A percentile compares a stretch with the other conserved stretches of the same genome.
Evolutionary conservation across 2,888 invertebrate species (phyloP).

Genomic region (Drosophila infuscata): DNA sequence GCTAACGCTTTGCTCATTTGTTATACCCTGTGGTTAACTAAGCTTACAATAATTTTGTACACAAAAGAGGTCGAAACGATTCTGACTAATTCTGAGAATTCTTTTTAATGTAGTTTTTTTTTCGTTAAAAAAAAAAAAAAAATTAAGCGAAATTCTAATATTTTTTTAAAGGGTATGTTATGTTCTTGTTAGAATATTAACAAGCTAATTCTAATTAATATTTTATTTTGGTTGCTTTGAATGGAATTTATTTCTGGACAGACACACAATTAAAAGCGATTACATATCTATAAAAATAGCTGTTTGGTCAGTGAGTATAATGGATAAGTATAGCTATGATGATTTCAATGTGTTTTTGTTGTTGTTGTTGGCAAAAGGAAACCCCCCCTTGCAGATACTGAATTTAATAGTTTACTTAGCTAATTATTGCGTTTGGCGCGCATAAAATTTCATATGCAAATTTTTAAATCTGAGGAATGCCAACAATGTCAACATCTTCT

Average conservation of each 20-base stretch:
- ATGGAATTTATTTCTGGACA: conserved; percentile 30
- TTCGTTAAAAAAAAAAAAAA: neutral
- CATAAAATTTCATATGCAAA: conserved; percentile 50
- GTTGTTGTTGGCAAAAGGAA: conserved; percentile 14
- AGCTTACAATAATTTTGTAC: neutral
- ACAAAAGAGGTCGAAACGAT: neutral
- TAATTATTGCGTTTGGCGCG: conserved; percentile 42
- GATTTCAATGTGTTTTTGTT: neutral
- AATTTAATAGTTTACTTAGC: conserved; percentile 43
- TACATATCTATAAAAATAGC: conserved; percentile 41
- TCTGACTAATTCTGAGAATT: neutral
- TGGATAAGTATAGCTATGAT: conserved; percentile 23
- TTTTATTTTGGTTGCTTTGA: conserved; percentile 1
- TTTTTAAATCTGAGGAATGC: conserved; percentile 46
- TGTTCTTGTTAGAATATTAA: neutral
- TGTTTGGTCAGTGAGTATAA: conserved; percentile 40
- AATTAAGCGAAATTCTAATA: neutral
- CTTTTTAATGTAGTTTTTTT: neutral
- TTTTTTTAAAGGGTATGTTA: conserved; percentile 14
- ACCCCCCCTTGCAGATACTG: conserved; percentile 35
- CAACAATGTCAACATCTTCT: conserved; percentile 45
- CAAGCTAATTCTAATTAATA: conserved; percentile 24
- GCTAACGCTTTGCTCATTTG: conserved; percentile 10
- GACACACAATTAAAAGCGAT: conserved; percentile 50
- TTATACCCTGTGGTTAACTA: conserved; percentile 13